Base-by-base conservation (phyloP, 2,797 vertebrate species). In the Odontamblyopus lacepedii region DNA sequence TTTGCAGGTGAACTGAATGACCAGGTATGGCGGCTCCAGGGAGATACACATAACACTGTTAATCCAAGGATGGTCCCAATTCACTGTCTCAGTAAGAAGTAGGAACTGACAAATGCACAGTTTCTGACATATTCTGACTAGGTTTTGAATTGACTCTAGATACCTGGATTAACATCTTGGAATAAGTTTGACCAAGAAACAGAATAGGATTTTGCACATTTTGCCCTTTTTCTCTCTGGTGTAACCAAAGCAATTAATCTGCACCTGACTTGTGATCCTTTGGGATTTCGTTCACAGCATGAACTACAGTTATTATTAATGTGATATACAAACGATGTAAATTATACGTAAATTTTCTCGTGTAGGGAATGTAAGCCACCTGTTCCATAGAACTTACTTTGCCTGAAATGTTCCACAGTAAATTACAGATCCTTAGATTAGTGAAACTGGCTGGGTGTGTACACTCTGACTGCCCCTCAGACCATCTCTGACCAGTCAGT, bases 1-100 rank as follows among this genome's bases (percentile, higher is more conserved):
- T 84, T 88, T 83, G 63, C 73, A 81, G 60, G 70, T 57, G 29
- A 73, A 69, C 71, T 19, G 67, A 71, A 53, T 70, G 72, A 81
- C 78, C 53, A 73, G 67, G 62, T 50, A 23, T 6, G 12, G 76
- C 41, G 55, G 70, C 76, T 83, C 70, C 68, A 23, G 62, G 78
- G 67, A 78, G 69, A 77, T 70, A 53, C 71, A 59, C 76, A 73
- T 74, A 73, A 69, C 55, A 74, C 83, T 69, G 57, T 15, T 15
- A 19, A 75, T 67, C 71, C 74, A 81, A 71, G 50, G 70, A 63
- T 41, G 67, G n/a, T 61, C 51, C 63, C 19, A 64, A 59, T 59
- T 73, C 63, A 53, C 71, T n/a, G 32, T 74, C 67, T 82, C 81
- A 79, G 30, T 80, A 75, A 72, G 75, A 74, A 8, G 59, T 50